These are phyloP conservation scores for Platyscapa corneri DNA, from an alignment of 1,140 invertebrate species.

Conservation along the genomic window DNA sequence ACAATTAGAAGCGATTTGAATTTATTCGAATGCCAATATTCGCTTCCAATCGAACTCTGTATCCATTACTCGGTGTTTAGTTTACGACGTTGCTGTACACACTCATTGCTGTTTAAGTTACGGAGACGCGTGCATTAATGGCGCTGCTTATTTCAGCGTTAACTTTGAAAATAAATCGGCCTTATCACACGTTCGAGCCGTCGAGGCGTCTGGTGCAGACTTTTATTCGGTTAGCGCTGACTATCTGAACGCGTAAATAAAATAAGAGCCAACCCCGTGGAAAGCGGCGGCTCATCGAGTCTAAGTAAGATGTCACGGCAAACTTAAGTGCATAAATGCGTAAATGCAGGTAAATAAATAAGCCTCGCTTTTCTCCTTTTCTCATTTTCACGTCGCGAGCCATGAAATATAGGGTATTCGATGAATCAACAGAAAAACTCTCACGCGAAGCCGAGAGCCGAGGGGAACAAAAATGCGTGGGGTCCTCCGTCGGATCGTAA, in stretches of 20 bases:
- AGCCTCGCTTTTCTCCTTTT: background rate
- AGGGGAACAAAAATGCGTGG: background rate
- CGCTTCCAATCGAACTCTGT: background rate
- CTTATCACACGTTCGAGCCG: background rate
- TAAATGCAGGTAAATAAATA: background rate
- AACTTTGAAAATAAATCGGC: background rate
- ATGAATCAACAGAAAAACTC: no score
- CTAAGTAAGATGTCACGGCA: background rate
- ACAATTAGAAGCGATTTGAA: background rate
- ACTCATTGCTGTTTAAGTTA: background rate
- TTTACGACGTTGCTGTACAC: background rate
- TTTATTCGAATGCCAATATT: background rate
- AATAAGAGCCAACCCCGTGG: no score
- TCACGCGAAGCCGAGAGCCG: no score
- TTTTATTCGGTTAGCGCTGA: background rate
- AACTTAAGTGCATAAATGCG: background rate
- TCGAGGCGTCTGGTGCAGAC: background rate
- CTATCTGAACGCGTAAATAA: background rate
- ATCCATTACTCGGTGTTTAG: background rate
- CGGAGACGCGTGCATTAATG: background rate
- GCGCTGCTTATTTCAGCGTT: background rate
- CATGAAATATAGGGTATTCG: no score
- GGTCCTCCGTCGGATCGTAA: background rate
- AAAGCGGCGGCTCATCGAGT: background rate
- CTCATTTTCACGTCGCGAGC: no score